phyloP scores from a whole-genome alignment of 2,113 vertebrate genomes.

The Stomatorhinus ivindoensis region DNA sequence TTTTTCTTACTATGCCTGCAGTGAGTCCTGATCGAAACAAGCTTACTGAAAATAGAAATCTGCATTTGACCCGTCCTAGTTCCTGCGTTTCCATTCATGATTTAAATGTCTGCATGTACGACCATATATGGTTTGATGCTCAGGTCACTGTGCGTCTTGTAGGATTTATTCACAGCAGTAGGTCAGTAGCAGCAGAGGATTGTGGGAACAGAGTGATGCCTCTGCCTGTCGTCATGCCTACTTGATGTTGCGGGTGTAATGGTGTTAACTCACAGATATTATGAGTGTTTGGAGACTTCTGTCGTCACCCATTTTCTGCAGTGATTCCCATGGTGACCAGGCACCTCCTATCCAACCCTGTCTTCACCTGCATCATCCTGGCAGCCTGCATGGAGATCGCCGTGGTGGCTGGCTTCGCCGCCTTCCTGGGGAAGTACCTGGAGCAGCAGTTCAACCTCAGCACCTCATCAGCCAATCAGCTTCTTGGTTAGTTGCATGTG shows the following conservation, averaged over 20 bases:
- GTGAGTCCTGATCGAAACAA: not conserved
- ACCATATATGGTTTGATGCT: not conserved
- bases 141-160: not conserved
- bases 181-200: not conserved
- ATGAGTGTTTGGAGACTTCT: not conserved
- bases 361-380: constrained; percentile 94
- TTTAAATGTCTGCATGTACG: not conserved
- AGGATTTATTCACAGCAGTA: not conserved
- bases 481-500: constrained; percentile 58
- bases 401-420: constrained; percentile 88
- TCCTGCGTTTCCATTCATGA: not conserved
- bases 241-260: not conserved
- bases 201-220: not conserved
- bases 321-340: constrained; percentile 96
- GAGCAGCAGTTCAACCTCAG: constrained; percentile 98
- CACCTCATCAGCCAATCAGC: constrained; percentile 92
- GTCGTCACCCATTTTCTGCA: constrained; percentile 32
- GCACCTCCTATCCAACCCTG: constrained; percentile 89
- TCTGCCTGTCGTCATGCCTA: not conserved
- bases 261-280: not conserved
- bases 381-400: constrained; percentile 97
- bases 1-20: not conserved
- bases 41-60: not conserved
- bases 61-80: not conserved
- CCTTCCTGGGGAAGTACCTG: constrained; percentile 92